Base-by-base conservation (phyloP, 2,797 vertebrate genomes). In the Characodon lateralis region DNA sequence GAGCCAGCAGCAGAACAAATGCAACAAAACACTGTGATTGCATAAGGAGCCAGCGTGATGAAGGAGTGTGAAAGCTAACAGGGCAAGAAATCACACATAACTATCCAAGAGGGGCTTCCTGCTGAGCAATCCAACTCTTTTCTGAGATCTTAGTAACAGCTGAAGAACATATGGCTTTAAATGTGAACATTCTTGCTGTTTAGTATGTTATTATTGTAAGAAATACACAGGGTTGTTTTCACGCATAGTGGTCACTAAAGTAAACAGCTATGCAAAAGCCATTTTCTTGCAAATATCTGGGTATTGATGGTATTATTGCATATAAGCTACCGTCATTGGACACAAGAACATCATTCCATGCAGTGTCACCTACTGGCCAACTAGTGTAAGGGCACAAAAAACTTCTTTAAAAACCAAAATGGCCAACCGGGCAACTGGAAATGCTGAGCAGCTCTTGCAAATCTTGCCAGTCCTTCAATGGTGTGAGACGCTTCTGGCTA, bases 1-100 rank as follows among this genome's bases (percentile, higher is more conserved):
- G 26, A 65, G 65, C n/a, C n/a, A 69, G 70, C 74, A 78, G 72
- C 73, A 77, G 39, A 73, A 72, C 35, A 71, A 68, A 80, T 69
- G 84, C 41, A 78, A 79, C 50, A 81, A 71, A 82, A 73, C 39
- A 50, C 28, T 16, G 8, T 12, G 20, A 41, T 6, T 71, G 53
- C 71, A 85, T 68, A 51, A 80, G 18, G 61, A 53, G 50, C 14
- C 61, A 69, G 66, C 63, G 53, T 58, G 53, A 70, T 14, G 75
- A 73, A 73, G 10, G 1, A 71, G 61, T 31, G 28, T 7, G 51
- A 80, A 78, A 80, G 72, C 51, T 69, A 35, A 81, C 78, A 70
- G 35, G 5, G 28, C 0, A 59, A 71, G 13, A 79, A 78, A 77
- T 84, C 56, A n/a, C 70, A 72, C 56, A 46, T 48, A 16, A 8